A percentile compares a stretch with the other conserved stretches of the same genome.
phyloP scores from a whole-genome alignment of 2,888 invertebrate genomes.

The Synanthedon vespiformis region DNA sequence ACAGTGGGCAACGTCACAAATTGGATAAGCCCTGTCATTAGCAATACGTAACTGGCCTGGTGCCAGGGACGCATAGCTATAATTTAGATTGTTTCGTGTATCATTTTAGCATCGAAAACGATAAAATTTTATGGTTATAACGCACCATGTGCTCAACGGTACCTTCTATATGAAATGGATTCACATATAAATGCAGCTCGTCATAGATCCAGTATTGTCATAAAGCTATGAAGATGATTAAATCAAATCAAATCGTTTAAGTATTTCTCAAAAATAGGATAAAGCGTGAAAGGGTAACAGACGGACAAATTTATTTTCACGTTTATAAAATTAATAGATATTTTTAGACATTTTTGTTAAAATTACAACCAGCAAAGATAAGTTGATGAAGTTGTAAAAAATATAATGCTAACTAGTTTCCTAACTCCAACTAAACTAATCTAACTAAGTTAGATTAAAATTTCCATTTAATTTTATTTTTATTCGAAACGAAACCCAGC shows the following conservation, averaged over 20 bases:
- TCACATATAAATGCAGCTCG: neutral
- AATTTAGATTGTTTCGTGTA: slow-evolving; percentile 68
- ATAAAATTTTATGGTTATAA: slow-evolving; percentile 68
- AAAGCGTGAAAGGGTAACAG: too few relatives aligned
- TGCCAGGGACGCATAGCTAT: slow-evolving; percentile 51
- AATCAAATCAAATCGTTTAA: too few relatives aligned
- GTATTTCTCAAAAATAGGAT: too few relatives aligned
- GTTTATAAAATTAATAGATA: too few relatives aligned
- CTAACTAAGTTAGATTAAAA: too few relatives aligned
- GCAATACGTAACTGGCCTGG: slow-evolving; percentile 38
- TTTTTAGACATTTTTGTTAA: too few relatives aligned
- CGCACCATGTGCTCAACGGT: slow-evolving; percentile 35
- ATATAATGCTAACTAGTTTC: too few relatives aligned
- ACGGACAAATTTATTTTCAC: too few relatives aligned
- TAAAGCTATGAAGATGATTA: too few relatives aligned
- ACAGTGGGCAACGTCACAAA: slow-evolving; percentile 42
- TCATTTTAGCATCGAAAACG: slow-evolving; percentile 64
- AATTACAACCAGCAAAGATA: neutral
- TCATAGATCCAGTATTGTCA: too few relatives aligned
- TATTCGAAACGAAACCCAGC: neutral
- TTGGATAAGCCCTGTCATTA: slow-evolving; percentile 55
- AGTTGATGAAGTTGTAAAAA: neutral
- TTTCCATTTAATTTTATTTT: neutral
- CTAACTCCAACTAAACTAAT: too few relatives aligned
- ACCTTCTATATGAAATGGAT: neutral